Base-by-base conservation (phyloP, 35 echinoderm and acorn worm species). In the Ophiothrix spiculata region DNA sequence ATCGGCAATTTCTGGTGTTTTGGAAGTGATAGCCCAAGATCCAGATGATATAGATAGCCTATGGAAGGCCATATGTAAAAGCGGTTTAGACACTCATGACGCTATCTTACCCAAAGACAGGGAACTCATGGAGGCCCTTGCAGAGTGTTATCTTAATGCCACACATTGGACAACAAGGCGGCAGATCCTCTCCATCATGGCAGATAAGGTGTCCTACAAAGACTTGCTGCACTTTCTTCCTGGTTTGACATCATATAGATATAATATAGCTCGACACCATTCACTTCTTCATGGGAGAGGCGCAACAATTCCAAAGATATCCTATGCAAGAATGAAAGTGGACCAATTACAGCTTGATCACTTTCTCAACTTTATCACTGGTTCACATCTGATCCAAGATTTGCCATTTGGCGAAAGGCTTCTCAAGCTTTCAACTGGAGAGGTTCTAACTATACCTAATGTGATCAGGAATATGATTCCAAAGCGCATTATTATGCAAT, bases 371-470 rank as follows among this genome's bases (percentile, higher is more conserved):
- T 83, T 83, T 21, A 83, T 83, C 23, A 83, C 46, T 10, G 32
- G 81, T 56, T 17, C 39, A 35, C 81, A 83, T 83, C 40, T 83
- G 21, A 36, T 83, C 31, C 81, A 83, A 83, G 81, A 83, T 83
- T 56, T 83, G 81, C 81, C 81, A 39, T 83, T 85, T 85, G 60
- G 83, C 17, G 82, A 85, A 85, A 75, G 75, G 64, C 14, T 74
- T 37, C 56, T 75, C 10, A 85, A 85, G 45, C 83, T 85, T 36
- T 74, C 83, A 38, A 85, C 83, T 36, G 64, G 83, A 25, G 83
- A 83, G 25, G 33, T 21, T 37, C 34, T 83, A 32, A 56, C 40
- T 45, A 45, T 83, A 32, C 46, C 81, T 16, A 63, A 83, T 64
- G 81, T 83, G 14, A 63, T 83, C 31, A 19, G 46, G 33, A 83